Conservation (phyloP, 2,888 invertebrate species). For the Oscheius sp. region DNA sequence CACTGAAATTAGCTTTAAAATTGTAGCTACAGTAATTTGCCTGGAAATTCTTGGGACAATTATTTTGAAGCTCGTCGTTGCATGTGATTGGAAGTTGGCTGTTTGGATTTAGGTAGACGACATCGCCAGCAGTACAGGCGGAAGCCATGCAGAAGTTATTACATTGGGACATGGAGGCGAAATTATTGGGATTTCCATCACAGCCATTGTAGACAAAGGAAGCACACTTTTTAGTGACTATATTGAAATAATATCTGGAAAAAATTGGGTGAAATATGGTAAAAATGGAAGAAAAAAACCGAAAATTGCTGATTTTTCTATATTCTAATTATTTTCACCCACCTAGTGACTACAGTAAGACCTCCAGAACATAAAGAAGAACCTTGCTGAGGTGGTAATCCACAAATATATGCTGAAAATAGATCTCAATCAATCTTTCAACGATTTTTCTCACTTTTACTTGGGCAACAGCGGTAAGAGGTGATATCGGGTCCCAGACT, state of each 20-base stretch:
- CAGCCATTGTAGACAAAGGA: constrained; percentile 68
- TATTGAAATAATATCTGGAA: constrained; percentile 67
- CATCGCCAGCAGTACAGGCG: constrained; percentile 62
- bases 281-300: not conserved
- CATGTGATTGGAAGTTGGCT: constrained; percentile 60
- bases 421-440: not conserved
- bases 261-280: constrained; percentile 39
- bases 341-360: constrained; percentile 57
- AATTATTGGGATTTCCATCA: constrained; percentile 67
- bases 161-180: constrained; percentile 63
- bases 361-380: constrained; percentile 62
- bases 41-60: constrained; percentile 64
- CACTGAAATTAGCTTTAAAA: constrained; percentile 41
- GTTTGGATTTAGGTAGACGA: constrained; percentile 66
- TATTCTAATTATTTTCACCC: no score
- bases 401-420: constrained; percentile 60
- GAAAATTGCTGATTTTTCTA: not conserved
- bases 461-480: constrained; percentile 64
- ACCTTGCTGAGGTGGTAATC: constrained; percentile 62
- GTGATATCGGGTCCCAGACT: constrained; percentile 53
- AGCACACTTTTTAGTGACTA: constrained; percentile 66
- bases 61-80: constrained; percentile 61
- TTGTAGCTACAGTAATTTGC: not conserved
- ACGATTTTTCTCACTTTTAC: constrained; percentile 44
- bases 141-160: constrained; percentile 58